A percentile compares a stretch with the other conserved stretches of the same genome.
phyloP scores from a whole-genome alignment of 2,113 vertebrate genomes.

The Tetrao urogallus region DNA sequence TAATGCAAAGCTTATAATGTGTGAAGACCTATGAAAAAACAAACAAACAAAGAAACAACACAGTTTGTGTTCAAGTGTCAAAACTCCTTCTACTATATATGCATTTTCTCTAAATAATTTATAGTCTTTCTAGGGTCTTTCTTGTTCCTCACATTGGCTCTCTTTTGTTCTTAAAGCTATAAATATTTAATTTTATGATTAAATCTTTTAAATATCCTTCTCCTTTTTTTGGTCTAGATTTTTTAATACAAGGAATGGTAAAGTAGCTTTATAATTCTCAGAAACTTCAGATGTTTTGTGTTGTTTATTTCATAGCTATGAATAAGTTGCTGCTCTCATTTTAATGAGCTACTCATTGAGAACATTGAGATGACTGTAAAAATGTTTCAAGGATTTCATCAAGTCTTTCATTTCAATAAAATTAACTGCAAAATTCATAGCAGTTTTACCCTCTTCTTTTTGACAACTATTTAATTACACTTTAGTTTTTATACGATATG shows the following conservation, averaged over 20 bases:
- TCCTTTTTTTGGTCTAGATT: neutral
- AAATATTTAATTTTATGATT: neutral
- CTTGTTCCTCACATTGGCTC: neutral
- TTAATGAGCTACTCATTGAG: neutral
- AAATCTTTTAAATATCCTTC: neutral
- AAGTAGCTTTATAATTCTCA: neutral
- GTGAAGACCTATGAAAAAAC: neutral
- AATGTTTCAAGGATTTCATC: neutral
- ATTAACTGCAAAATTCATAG: neutral
- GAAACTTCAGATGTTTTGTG: neutral
- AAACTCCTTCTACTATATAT: neutral
- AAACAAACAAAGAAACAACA: neutral
- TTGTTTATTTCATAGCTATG: neutral
- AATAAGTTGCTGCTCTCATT: neutral
- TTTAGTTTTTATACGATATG: neutral
- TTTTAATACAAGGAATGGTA: neutral
- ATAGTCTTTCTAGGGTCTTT: neutral
- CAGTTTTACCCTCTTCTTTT: neutral
- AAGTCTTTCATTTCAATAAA: neutral
- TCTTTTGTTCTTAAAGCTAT: neutral
- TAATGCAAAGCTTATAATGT: neutral
- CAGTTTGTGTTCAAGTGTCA: neutral
- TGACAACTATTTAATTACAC: neutral
- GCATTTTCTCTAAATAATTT: neutral
- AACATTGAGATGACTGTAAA: neutral